Conservation (phyloP, 2,113 vertebrate species). For the Illadopsis cleaveri region DNA sequence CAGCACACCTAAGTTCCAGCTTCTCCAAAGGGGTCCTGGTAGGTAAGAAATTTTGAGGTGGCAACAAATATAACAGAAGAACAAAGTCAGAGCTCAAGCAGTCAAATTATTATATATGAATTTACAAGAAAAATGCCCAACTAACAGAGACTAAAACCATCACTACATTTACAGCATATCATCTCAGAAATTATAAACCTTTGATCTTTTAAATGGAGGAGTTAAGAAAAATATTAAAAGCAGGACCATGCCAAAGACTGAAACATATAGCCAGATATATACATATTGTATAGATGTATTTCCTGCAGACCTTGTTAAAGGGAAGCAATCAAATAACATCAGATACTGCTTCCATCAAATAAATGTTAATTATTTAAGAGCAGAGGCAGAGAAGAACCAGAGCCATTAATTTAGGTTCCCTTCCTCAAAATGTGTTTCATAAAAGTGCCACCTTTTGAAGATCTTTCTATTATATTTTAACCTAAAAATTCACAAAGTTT, state of each 20-base stretch:
- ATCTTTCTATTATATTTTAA: background rate
- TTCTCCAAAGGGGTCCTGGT: background rate
- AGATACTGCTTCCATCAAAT: background rate
- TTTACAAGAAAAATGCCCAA: background rate
- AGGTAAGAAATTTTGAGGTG: background rate
- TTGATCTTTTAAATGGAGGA: background rate
- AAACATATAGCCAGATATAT: background rate
- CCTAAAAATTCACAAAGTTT: background rate
- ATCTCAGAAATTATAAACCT: background rate
- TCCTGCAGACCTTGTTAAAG: background rate
- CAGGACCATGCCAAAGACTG: background rate
- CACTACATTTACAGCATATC: background rate
- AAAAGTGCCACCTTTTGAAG: background rate
- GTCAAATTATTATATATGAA: background rate
- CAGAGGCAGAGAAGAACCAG: background rate
- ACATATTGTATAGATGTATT: accelerated
- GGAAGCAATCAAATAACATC: background rate
- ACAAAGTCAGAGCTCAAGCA: background rate
- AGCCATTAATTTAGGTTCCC: background rate
- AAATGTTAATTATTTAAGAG: background rate
- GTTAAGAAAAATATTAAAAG: background rate
- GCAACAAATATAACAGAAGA: background rate
- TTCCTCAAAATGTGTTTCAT: background rate
- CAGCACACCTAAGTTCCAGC: background rate
- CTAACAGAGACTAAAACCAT: background rate